phyloP scores from a whole-genome alignment of 2,888 invertebrate species.

The Spodoptera exigua region DNA sequence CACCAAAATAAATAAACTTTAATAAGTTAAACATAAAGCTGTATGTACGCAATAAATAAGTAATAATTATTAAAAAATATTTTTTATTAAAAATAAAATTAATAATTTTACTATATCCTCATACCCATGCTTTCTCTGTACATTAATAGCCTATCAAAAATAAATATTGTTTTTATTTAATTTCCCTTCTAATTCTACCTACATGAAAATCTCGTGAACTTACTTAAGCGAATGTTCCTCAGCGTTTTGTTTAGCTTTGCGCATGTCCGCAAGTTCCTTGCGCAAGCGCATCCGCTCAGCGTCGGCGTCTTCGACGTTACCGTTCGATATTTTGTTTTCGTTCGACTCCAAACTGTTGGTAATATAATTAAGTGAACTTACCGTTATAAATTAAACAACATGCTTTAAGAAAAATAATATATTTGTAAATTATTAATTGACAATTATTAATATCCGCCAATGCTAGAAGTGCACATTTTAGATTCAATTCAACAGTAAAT shows the following conservation, averaged over 20 bases:
- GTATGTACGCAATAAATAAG: conserved; percentile 13
- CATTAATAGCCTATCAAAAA: too few species aligned
- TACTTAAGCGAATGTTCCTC: conserved; percentile 90
- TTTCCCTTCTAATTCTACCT: background rate
- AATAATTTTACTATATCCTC: too few species aligned
- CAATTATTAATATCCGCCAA: too few species aligned
- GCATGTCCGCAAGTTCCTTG: conserved; percentile 89
- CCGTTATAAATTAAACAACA: too few species aligned
- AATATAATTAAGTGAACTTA: conserved; percentile 4
- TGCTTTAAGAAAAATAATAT: too few species aligned
- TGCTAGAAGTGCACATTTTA: background rate
- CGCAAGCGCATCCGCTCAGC: conserved; percentile 88
- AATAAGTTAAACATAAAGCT: conserved; percentile 9
- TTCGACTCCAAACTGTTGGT: conserved; percentile 71
- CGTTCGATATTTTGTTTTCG: conserved; percentile 77
- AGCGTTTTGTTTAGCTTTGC: conserved; percentile 88
- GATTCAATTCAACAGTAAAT: too few species aligned
- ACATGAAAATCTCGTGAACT: conserved; percentile 58
- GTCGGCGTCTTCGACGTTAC: conserved; percentile 80
- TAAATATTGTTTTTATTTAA: too few species aligned
- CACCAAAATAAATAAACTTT: conserved; percentile 31
- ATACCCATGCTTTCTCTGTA: too few species aligned
- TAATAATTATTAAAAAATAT: too few species aligned
- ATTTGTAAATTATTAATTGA: too few species aligned
- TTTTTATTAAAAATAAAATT: too few species aligned